phyloP scores from a whole-genome alignment of 2,113 vertebrate species.

The Limanda limanda region DNA sequence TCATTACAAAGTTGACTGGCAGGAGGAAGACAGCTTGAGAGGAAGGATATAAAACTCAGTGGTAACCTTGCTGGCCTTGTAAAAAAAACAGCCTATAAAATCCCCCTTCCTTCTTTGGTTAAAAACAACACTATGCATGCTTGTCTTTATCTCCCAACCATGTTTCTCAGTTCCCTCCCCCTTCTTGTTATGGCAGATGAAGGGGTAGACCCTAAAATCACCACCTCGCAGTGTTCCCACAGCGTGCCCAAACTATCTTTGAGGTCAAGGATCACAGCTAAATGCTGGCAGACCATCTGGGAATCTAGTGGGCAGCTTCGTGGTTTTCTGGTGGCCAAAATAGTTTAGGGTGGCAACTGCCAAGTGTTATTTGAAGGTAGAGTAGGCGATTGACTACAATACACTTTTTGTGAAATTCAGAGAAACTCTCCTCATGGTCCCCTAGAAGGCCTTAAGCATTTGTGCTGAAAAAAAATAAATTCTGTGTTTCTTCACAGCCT shows the following conservation, averaged over 20 bases:
- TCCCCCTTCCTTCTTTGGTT: conserved; percentile 21
- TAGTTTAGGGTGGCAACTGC: conserved; percentile 36
- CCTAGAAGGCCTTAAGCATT: no score
- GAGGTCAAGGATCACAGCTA: conserved; percentile 54
- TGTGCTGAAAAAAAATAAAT: no score
- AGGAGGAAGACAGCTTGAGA: conserved; percentile 3
- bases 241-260: conserved; percentile 21
- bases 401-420: not conserved
- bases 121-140: not conserved
- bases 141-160: conserved; percentile 2
- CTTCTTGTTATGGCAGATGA: conserved; percentile 16
- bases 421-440: not conserved
- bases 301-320: conserved; percentile 57
- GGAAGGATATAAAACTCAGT: conserved; percentile 15
- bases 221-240: conserved; percentile 48
- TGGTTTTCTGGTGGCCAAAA: conserved; percentile 29
- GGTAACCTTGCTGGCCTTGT: conserved; percentile 7
- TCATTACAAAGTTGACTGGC: conserved; percentile 31
- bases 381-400: not conserved
- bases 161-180: not conserved
- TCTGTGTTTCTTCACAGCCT: not conserved
- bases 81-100: conserved; percentile 9
- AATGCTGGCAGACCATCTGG: conserved; percentile 50
- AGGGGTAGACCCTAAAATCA: conserved; percentile 33
- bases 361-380: conserved; percentile 21